These are phyloP conservation scores for Ctenochaetus hawaiiensis DNA, from an alignment of 2,797 vertebrate genomes.

Conservation along the genomic window DNA sequence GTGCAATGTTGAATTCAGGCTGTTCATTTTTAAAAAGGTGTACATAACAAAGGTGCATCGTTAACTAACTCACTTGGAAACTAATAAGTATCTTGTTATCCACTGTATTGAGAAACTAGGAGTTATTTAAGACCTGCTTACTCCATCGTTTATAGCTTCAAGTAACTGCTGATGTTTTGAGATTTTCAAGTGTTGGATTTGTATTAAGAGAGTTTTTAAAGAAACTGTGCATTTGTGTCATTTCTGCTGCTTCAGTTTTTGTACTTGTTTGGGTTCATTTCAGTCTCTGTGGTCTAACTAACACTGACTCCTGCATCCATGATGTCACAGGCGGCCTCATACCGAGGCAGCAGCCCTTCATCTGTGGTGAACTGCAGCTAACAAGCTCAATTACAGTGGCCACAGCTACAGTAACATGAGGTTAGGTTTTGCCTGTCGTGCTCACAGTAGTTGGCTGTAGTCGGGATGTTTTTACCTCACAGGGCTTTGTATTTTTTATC, in stretches of 20 bases:
- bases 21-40: too few relatives aligned
- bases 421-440: background rate
- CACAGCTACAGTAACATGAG: slow-evolving; percentile 8
- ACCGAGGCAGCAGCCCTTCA: slow-evolving; percentile 26
- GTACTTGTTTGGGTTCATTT: background rate
- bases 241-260: slow-evolving; percentile 18
- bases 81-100: too few relatives aligned
- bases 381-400: slow-evolving; percentile 42
- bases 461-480: slow-evolving; percentile 14
- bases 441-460: background rate
- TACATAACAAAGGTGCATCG: too few relatives aligned
- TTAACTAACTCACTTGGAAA: too few relatives aligned
- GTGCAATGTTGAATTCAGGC: too few relatives aligned
- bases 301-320: slow-evolving; percentile 16
- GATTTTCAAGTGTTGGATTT: too few relatives aligned
- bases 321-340: slow-evolving; percentile 17
- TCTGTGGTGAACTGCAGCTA: slow-evolving; percentile 43
- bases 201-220: too few relatives aligned
- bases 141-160: too few relatives aligned
- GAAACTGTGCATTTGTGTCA: too few relatives aligned
- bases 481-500: slow-evolving; percentile 12
- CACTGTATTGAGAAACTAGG: too few relatives aligned
- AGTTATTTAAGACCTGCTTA: too few relatives aligned
- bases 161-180: too few relatives aligned
- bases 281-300: slow-evolving; percentile 10